Conservation (phyloP, 2,888 invertebrate genomes). For the Callyntrura sp. region DNA sequence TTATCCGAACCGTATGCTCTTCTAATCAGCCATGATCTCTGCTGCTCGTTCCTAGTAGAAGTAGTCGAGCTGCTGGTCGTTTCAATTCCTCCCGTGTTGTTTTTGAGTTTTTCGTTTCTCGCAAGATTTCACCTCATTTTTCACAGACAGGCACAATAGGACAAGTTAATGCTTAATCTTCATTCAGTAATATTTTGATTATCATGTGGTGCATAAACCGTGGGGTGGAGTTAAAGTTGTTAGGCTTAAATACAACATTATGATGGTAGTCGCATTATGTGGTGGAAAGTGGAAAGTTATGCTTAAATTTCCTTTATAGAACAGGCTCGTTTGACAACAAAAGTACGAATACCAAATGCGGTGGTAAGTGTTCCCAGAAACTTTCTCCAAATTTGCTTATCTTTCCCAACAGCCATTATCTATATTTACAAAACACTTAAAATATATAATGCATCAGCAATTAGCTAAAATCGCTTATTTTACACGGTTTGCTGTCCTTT, state of each 20-base stretch:
- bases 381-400: no score
- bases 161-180: constrained; percentile 8
- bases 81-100: constrained; percentile 1
- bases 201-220: neutral
- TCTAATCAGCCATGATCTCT: constrained; percentile 10
- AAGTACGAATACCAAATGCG: no score
- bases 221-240: no score
- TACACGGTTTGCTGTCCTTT: neutral
- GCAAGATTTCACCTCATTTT: constrained; percentile 53
- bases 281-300: no score
- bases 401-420: no score
- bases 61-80: constrained; percentile 17
- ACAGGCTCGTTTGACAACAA: no score
- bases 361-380: no score
- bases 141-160: constrained; percentile 1
- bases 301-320: no score
- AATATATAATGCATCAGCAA: no score
- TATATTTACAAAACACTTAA: no score
- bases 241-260: no score
- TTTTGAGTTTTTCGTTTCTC: constrained; percentile 28
- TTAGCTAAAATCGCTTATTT: neutral
- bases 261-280: no score
- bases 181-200: constrained; percentile 31
- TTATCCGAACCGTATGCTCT: neutral
- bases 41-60: neutral